A percentile compares a stretch with the other conserved stretches of the same genome.
Conservation (phyloP, 1,140 invertebrate species). For the Brachionus sp. region DNA sequence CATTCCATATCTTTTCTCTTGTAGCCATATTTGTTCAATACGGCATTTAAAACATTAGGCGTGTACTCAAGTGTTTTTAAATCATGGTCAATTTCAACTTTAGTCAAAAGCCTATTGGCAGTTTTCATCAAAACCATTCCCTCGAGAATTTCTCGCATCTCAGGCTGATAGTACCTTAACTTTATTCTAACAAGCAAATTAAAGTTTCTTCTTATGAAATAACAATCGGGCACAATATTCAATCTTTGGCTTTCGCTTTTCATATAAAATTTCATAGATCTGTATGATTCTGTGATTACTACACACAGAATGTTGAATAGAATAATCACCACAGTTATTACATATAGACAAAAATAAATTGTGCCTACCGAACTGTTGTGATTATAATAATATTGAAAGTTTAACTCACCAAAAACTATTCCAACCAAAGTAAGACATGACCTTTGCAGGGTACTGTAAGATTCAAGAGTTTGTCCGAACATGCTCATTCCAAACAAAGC, state of each 20-base stretch:
- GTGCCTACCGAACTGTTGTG: not conserved
- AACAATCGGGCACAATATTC: constrained; percentile 20
- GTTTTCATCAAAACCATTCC: constrained; percentile 1
- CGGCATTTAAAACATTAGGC: not conserved
- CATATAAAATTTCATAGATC: constrained; percentile 39
- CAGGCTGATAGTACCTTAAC: constrained; percentile 4
- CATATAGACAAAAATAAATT: constrained; percentile 31
- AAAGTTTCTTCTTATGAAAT: constrained; percentile 36
- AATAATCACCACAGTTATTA: constrained; percentile 15
- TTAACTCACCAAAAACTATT: constrained; percentile 24
- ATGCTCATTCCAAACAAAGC: constrained; percentile 30
- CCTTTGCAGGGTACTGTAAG: not conserved
- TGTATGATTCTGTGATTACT: constrained; percentile 23
- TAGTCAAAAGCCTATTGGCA: not conserved
- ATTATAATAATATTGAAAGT: not conserved
- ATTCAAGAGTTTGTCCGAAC: not conserved
- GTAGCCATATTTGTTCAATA: not conserved
- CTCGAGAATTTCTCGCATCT: not conserved
- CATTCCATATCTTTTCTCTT: not conserved
- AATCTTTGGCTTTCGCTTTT: constrained; percentile 19
- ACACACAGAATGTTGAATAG: constrained; percentile 14
- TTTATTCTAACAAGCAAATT: constrained; percentile 17
- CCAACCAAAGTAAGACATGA: constrained; percentile 11
- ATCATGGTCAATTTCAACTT: constrained; percentile 26
- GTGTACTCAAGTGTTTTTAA: not conserved